A percentile compares a stretch with the other conserved stretches of the same genome.
These are phyloP conservation scores for Dinothrombium tinctorium DNA, from an alignment of 1,140 invertebrate species.

Conservation along the genomic window DNA sequence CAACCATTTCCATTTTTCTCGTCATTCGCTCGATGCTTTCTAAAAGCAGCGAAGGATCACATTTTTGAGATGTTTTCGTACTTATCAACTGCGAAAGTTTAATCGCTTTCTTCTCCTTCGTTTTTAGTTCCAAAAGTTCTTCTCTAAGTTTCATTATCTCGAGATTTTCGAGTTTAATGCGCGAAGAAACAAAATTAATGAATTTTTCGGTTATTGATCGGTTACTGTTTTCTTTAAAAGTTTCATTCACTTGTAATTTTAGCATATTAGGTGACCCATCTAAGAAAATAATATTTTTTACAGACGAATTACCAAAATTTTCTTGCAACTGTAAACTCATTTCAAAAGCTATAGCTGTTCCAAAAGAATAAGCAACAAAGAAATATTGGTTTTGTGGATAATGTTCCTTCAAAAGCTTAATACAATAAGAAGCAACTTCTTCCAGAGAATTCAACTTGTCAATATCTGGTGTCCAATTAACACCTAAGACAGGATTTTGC, in stretches of 20 bases:
- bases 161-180: conserved; percentile 24
- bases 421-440: conserved; percentile 49
- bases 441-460: conserved; percentile 33
- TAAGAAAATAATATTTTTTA: conserved; percentile 34
- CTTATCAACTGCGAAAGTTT: conserved; percentile 35
- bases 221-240: conserved; percentile 50
- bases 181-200: conserved; percentile 28
- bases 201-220: conserved; percentile 54
- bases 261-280: conserved; percentile 84
- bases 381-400: conserved; percentile 28
- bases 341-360: conserved; percentile 70
- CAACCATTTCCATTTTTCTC: too few species aligned
- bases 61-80: conserved; percentile 50
- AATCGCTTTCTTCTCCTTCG: conserved; percentile 22
- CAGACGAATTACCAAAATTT: too few species aligned
- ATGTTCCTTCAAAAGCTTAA: conserved; percentile 21
- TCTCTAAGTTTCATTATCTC: conserved; percentile 20
- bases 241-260: conserved; percentile 30
- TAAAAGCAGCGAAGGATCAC: conserved; percentile 44
- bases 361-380: conserved; percentile 80
- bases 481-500: conserved; percentile 52
- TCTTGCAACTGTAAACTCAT: conserved; percentile 52
- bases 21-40: too few species aligned
- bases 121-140: conserved; percentile 20
- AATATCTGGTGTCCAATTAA: conserved; percentile 56